Conservation (phyloP, 2,797 vertebrate genomes). For the Tamandua tetradactyla region DNA sequence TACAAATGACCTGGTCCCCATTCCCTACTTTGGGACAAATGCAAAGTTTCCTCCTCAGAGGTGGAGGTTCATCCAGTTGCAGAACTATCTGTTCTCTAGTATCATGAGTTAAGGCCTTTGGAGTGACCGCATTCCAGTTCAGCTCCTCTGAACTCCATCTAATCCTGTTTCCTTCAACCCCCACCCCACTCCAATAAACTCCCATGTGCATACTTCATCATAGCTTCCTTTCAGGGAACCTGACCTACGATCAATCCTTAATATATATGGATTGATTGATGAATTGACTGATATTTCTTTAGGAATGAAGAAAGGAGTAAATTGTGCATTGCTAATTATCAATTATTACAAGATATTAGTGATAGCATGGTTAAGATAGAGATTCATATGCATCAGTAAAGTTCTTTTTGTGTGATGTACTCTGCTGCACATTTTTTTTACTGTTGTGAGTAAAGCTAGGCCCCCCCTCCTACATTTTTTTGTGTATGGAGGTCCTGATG, state of each 20-base stretch:
- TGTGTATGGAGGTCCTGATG: not conserved
- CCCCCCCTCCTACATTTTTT: not conserved
- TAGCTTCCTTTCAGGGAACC: not conserved
- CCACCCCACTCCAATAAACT: not conserved
- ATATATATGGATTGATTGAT: not conserved
- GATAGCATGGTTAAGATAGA: not conserved
- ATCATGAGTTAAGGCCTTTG: not conserved
- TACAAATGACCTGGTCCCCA: not conserved
- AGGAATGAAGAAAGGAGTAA: not conserved
- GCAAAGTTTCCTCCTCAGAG: not conserved
- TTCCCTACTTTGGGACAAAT: not conserved
- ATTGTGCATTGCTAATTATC: not conserved
- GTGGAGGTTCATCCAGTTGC: not conserved
- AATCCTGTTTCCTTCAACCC: not conserved
- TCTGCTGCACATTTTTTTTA: not conserved
- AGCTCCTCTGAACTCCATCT: not conserved
- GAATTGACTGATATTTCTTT: not conserved
- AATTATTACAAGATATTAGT: not conserved
- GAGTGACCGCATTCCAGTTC: not conserved
- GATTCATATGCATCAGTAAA: not conserved
- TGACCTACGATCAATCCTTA: not conserved
- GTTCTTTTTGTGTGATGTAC: not conserved
- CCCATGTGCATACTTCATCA: not conserved
- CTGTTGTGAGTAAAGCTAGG: not conserved
- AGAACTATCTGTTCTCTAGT: not conserved